Evolutionary conservation across 2,888 invertebrate species (phyloP), one percentile per base, ranked within the genome.

Genomic region (Steromphala cineraria): DNA sequence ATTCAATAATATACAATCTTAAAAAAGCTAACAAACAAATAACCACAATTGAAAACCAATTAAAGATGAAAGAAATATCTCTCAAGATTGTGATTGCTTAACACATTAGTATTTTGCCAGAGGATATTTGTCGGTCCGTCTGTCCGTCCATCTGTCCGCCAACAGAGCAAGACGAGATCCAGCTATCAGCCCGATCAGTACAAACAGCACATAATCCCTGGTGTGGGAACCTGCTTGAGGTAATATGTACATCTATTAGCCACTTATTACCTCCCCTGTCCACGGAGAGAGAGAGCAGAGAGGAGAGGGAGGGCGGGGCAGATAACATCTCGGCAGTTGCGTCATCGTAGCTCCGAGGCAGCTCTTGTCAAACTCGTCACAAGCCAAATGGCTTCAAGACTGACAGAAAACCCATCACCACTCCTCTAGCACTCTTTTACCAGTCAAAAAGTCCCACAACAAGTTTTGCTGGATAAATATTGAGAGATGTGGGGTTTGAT

Each of bases 171-270:
- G 36, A 36, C 36, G 4, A 36, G 36, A 36, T 5, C 46, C 8
- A 46, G 46, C 28, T 62, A 62, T 62, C 62, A 62, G 24, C 62
- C 28, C 28, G 28, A 62, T 62, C 62, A 28, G 28, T 24, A 24
- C 17, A 62, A 62, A 62, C 62, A 62, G 15, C 13, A 3, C 13
- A 24, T 62, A 62, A 62, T 62, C 62, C 62, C 17, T 28, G 13
- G 62, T 62, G 62, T 62, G 62, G 62, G 62, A 62, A 62, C 62
- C 24, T 62, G 24, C 62, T 62, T 28, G 21, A 28, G 62, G 62
- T 62, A 62, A 62, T 62, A 62, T 62, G 62, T 62, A 62, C 28
- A 62, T 24, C 62, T 62, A 62, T 62, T 62, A 62, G 62, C 24
- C 28, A 62, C 15, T 62, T 4, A 24, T 62, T 62, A 62, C 62